Conservation (phyloP, 2,113 vertebrate genomes). For the Ophiodon elongatus region DNA sequence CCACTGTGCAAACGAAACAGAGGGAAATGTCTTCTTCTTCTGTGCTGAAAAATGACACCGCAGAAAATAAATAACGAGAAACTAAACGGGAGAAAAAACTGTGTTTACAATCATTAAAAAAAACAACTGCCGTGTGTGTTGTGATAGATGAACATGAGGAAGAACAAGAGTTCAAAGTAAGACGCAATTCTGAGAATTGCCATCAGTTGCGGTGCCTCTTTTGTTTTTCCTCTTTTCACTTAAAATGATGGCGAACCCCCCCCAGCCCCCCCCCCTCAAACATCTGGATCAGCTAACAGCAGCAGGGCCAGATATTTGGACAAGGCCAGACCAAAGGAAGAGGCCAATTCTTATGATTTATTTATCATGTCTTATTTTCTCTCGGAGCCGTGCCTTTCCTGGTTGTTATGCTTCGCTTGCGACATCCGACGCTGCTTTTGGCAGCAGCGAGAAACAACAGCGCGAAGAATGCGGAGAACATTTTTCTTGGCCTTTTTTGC, state of each 20-base stretch:
- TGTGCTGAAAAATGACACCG: constrained; percentile 1
- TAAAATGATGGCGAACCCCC: constrained; percentile 41
- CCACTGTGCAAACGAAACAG: constrained; percentile 40
- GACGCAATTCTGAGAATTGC: constrained; percentile 1
- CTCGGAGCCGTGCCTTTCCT: constrained; percentile 44
- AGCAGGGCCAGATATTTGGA: constrained; percentile 58
- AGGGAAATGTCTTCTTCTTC: constrained; percentile 25
- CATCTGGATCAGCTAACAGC: constrained; percentile 67
- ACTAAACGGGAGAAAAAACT: not conserved
- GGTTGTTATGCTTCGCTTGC: constrained; percentile 46
- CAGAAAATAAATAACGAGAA: constrained; percentile 22
- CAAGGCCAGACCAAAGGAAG: constrained; percentile 52
- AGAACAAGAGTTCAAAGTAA: constrained; percentile 18
- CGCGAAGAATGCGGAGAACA: constrained; percentile 23
- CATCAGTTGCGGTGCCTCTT: constrained; percentile 20
- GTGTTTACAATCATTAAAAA: constrained; percentile 1
- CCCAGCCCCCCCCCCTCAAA: not conserved
- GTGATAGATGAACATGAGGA: constrained; percentile 29
- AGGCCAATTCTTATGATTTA: constrained; percentile 63
- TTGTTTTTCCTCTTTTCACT: constrained; percentile 42
- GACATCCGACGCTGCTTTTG: constrained; percentile 45
- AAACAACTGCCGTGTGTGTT: not conserved
- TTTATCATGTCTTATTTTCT: constrained; percentile 66
- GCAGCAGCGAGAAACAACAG: constrained; percentile 49
- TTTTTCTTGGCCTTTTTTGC: constrained; percentile 40